A percentile compares a stretch with the other conserved stretches of the same genome.
These are phyloP conservation scores for Dryobates pubescens DNA, from an alignment of 2,797 vertebrate species.

Conservation along the genomic window DNA sequence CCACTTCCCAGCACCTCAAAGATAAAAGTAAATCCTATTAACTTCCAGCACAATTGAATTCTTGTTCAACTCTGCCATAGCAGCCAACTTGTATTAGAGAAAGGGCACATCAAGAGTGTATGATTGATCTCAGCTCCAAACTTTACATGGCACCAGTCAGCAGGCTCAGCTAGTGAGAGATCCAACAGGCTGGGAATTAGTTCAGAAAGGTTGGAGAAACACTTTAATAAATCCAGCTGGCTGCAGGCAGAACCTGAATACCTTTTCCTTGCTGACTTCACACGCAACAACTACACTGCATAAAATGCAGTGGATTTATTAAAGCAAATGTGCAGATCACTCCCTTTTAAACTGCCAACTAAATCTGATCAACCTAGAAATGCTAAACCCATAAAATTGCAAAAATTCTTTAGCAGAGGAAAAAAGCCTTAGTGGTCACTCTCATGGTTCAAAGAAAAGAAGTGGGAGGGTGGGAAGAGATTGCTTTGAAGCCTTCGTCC, in stretches of 20 bases:
- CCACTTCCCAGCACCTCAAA: not conserved
- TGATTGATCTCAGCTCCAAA: not conserved
- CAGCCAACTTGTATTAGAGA: not conserved
- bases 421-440: constrained; percentile 24
- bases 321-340: not conserved
- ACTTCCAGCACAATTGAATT: constrained; percentile 7
- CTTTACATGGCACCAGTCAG: not conserved
- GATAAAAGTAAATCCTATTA: constrained; percentile 45
- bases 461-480: not conserved
- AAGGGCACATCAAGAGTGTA: not conserved
- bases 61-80: not conserved
- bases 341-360: constrained; percentile 1
- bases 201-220: not conserved
- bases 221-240: not conserved
- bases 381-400: constrained; percentile 20
- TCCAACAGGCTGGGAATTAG: not conserved
- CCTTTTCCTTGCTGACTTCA: not conserved
- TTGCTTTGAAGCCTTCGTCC: constrained; percentile 21
- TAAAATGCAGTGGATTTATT: not conserved
- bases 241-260: not conserved
- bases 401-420: not conserved
- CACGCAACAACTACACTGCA: fast-evolving
- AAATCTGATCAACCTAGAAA: constrained; percentile 31
- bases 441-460: constrained; percentile 38
- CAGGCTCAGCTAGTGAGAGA: not conserved